Base-by-base conservation (phyloP, 1,140 invertebrate species). In the Heterodera schachtii region DNA sequence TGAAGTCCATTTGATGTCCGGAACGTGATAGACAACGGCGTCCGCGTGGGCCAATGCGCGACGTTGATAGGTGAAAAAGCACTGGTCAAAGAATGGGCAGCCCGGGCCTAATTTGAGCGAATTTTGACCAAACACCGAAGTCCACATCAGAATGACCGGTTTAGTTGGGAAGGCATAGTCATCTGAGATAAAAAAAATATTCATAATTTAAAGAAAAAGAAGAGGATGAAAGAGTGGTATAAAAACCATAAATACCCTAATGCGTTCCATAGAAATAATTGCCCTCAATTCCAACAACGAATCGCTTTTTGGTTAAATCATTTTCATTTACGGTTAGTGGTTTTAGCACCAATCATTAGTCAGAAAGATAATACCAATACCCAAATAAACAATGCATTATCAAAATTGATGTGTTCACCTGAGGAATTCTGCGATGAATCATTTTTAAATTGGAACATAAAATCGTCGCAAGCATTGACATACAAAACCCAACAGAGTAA, bases 21-120 rank as follows among this genome's bases (percentile, higher is more conserved):
- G 67, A 83, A 83, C 49, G 43, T 83, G 82, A 41, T 73, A 83
- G 46, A 83, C 64, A 31, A 83, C 75, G 31, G 82, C 82, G 7
- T 52, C 46, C 11, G 81, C 44, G 11, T 74, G 49, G 11, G n/a
- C n/a, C 70, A 82, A 70, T 21, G 46, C 49, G n/a, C 43, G 43
- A 43, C 75, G 57, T n/a, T 84, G 31, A 47, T 76, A 76, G 44
- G 81, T 76, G 7, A 83, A 9, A 41, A 60, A 21, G 82, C 82
- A 83, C 16, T 11, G 41, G 41, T 80, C 43, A 2, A 3, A 67
- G 9, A 71, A 73, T 1, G 82, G 80, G 52, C 82, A 83, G 70
- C 21, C 73, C 11, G 77, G 70, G 6, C 43, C 7, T 49, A 78
- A 46, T 69, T 70, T 66, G 43, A 78, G 49, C 4, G 52, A 43